These are phyloP conservation scores for Raphicerus campestris DNA, from an alignment of 2,113 vertebrate genomes.

Conservation along the genomic window DNA sequence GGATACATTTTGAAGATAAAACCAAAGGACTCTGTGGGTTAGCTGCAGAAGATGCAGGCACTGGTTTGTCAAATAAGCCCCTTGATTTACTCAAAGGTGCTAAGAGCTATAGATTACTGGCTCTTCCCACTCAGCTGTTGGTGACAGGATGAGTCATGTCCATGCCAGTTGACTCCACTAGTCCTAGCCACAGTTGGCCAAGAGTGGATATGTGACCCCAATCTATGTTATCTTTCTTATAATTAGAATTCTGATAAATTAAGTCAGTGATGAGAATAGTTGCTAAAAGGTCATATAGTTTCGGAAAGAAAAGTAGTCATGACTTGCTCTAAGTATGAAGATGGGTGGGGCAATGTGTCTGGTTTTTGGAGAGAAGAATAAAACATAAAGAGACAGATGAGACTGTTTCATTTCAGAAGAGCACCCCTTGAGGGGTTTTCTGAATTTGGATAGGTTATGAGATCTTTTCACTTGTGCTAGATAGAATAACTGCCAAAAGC, in stretches of 20 bases:
- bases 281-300: not conserved
- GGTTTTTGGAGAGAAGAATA: not conserved
- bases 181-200: not conserved
- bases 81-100: not conserved
- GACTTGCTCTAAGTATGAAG: not conserved
- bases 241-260: constrained; percentile 8
- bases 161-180: not conserved
- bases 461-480: not conserved
- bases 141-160: not conserved
- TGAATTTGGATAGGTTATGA: not conserved
- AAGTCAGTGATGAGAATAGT: not conserved
- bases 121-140: not conserved
- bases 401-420: not conserved
- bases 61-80: not conserved
- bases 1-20: not conserved
- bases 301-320: not conserved
- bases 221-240: not conserved
- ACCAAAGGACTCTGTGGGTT: not conserved
- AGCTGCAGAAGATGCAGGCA: not conserved
- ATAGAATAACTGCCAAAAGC: not conserved
- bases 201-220: not conserved
- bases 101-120: not conserved
- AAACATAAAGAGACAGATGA: not conserved
- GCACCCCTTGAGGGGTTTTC: not conserved
- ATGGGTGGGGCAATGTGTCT: not conserved